phyloP scores from a whole-genome alignment of 1,140 invertebrate species.

The Cepaea nemoralis region DNA sequence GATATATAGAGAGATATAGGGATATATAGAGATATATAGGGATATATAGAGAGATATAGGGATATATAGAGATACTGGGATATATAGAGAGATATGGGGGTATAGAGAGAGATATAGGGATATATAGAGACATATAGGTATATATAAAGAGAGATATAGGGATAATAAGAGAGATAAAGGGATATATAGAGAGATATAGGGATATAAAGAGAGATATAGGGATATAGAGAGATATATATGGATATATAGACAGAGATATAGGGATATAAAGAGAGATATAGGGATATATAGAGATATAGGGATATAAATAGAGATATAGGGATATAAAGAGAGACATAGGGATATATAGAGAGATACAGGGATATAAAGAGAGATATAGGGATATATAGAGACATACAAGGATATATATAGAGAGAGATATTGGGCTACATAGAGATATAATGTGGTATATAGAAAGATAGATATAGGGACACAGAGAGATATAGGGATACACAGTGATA shows the following conservation, averaged over 20 bases:
- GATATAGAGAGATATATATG: no score
- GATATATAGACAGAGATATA: no score
- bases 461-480: not conserved
- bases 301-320: not conserved
- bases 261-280: no score
- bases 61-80: not conserved
- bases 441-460: not conserved
- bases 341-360: no score
- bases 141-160: slow-evolving; percentile 11
- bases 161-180: not conserved
- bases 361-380: no score
- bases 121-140: not conserved
- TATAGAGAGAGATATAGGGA: not conserved
- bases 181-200: no score
- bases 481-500: not conserved
- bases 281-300: not conserved
- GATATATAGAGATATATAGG: not conserved
- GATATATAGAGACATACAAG: no score
- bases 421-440: not conserved
- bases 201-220: no score
- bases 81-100: not conserved
- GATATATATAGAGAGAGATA: no score
- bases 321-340: no score
- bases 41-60: not conserved
- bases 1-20: not conserved